Evolutionary conservation across 2,888 invertebrate species (phyloP), one percentile per base, ranked within the genome.

Genomic region (Morinoia aosen): DNA sequence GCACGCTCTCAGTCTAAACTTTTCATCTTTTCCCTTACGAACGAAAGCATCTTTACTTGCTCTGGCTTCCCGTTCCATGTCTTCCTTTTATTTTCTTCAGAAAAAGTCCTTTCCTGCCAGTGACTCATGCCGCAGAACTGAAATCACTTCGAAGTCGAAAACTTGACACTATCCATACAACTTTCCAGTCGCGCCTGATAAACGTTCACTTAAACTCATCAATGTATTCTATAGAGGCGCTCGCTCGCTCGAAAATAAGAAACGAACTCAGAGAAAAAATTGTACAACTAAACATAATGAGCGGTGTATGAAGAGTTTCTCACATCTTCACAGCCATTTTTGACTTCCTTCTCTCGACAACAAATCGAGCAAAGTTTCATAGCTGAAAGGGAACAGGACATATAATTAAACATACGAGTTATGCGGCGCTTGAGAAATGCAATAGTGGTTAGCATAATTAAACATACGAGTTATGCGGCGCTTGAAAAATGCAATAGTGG

Each of bases 261-360:
- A 57, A 57, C 12, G 56, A 57, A 93, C 56, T n/a, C 57, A 57
- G 39, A 93, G 48, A 57, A 93, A 93, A 93, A 93, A 93, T 93
- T 57, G 56, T 93, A 93, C 33, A 93, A 93, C 93, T 93, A 93
- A 93, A 93, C 57, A 93, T 93, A 93, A 93, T 93, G 56, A n/a
- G 57, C 56, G 93, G 57, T 93, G 57, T 33, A 56, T 93, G 93
- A 33, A 57, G 57, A 56, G 25, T n/a, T 93, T 93, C 57, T 93
- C 93, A 93, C 93, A 93, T 93, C 93, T 56, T 93, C 58, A 25
- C 93, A 48, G 93, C 93, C 93, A 93, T 33, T 16, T 48, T 93
- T 93, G 7, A 57, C 93, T 93, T 57, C n/a, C 58, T 93, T 57
- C 57, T 93, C 58, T 57, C 57, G 57, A 93, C 48, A 93, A 93